phyloP scores from a whole-genome alignment of 2,113 vertebrate genomes.

The Corydoras sp. region DNA sequence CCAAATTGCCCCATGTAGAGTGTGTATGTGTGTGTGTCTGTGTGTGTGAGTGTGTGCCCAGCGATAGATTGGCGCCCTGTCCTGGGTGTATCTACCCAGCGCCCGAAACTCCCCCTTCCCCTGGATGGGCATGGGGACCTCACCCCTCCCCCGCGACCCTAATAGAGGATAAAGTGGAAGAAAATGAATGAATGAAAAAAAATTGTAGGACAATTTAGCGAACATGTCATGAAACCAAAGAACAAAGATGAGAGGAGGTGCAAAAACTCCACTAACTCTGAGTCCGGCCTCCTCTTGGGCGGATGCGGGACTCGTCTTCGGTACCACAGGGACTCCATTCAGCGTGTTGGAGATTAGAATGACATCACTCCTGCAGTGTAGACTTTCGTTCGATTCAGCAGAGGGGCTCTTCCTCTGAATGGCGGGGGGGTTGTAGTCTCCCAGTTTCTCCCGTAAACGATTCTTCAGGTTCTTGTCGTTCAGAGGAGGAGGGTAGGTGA shows the following conservation, averaged over 20 bases:
- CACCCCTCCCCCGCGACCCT: too few relatives aligned
- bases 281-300: conserved; percentile 69
- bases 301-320: conserved; percentile 59
- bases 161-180: too few relatives aligned
- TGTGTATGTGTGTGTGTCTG: too few relatives aligned
- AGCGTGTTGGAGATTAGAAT: conserved; percentile 55
- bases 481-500: conserved; percentile 75
- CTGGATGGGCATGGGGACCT: too few relatives aligned
- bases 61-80: too few relatives aligned
- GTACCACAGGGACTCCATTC: conserved; percentile 70
- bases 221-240: background rate
- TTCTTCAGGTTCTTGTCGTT: conserved; percentile 73
- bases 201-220: too few relatives aligned
- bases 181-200: too few relatives aligned
- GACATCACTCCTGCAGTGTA: conserved; percentile 53
- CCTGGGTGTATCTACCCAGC: too few relatives aligned
- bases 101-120: too few relatives aligned
- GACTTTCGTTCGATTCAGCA: conserved; percentile 55
- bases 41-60: too few relatives aligned
- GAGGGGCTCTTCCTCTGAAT: conserved; percentile 57
- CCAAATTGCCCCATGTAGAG: too few relatives aligned
- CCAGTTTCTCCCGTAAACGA: conserved; percentile 72
- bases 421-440: conserved; percentile 64
- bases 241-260: background rate
- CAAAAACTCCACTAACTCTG: conserved; percentile 71